A percentile compares a stretch with the other conserved stretches of the same genome.
Evolutionary conservation across 30 jellyfish, hydroid and myxozoan species (phyloP).

Genomic region (Cassiopea andromeda): DNA sequence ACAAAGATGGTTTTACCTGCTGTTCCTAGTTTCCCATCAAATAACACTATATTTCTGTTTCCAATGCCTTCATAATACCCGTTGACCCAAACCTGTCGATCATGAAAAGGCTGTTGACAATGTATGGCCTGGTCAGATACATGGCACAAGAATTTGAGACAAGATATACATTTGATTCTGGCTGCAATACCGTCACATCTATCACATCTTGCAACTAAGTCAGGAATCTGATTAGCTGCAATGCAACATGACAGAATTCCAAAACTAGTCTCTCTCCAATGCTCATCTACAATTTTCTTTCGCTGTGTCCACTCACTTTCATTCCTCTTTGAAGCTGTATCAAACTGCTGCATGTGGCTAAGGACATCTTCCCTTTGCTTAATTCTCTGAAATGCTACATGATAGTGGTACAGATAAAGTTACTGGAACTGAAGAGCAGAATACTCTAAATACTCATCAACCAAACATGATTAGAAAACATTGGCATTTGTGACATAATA

Average conservation of each 20-base stretch:
- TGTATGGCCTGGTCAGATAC: constrained; percentile 16
- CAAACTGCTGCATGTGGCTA: background rate
- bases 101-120: constrained; percentile 11
- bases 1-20: background rate
- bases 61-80: constrained; percentile 29
- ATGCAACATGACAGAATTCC: background rate
- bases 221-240: constrained; percentile 2
- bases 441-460: background rate
- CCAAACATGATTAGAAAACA: background rate
- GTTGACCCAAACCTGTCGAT: constrained; percentile 22
- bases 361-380: background rate
- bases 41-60: background rate
- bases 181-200: constrained; percentile 12
- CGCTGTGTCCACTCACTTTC: background rate
- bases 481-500: background rate
- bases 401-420: background rate
- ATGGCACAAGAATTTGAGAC: constrained; percentile 13
- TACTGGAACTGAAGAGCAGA: background rate
- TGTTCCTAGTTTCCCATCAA: background rate
- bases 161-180: constrained; percentile 3
- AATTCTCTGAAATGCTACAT: background rate
- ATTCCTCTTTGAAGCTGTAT: background rate
- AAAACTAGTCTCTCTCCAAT: background rate
- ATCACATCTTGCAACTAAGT: background rate
- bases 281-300: background rate